Conservation (phyloP, 2,113 vertebrate species). For the Ivindomyrus marchei region DNA sequence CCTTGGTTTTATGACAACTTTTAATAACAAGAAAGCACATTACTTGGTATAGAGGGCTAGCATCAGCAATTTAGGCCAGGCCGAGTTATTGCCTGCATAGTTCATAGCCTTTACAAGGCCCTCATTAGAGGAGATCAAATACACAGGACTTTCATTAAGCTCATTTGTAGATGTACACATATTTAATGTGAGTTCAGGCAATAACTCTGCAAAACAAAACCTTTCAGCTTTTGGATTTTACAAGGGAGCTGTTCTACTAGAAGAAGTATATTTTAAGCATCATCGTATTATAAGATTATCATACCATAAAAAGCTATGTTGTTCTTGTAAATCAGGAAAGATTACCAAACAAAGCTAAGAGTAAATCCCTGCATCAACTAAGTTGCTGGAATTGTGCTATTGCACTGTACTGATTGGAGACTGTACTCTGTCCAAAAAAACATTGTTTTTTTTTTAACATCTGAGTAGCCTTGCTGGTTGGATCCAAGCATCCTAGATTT, state of each 20-base stretch:
- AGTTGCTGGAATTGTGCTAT: not conserved
- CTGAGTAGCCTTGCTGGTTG: not conserved
- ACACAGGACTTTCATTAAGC: conserved; percentile 2
- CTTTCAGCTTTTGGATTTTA: not conserved
- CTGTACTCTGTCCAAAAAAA: not conserved
- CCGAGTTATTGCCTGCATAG: not conserved
- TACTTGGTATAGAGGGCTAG: not conserved
- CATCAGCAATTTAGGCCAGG: not conserved
- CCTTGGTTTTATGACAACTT: not conserved
- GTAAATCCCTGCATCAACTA: not conserved
- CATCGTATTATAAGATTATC: not conserved
- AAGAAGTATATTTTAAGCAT: not conserved
- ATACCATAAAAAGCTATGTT: not conserved
- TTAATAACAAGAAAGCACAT: conserved; percentile 15
- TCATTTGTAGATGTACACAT: not conserved
- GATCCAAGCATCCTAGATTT: conserved; percentile 2
- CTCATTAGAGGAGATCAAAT: not conserved
- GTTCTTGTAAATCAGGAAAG: not conserved
- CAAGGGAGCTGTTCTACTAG: not conserved
- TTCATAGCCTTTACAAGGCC: conserved; percentile 7
- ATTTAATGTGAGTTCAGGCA: not conserved
- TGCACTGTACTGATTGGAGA: not conserved
- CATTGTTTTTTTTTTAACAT: not conserved
- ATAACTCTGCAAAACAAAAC: not conserved
- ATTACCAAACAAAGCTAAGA: not conserved